These are phyloP conservation scores for Plecotus auritus DNA, from an alignment of 2,113 vertebrate genomes.

Conservation along the genomic window DNA sequence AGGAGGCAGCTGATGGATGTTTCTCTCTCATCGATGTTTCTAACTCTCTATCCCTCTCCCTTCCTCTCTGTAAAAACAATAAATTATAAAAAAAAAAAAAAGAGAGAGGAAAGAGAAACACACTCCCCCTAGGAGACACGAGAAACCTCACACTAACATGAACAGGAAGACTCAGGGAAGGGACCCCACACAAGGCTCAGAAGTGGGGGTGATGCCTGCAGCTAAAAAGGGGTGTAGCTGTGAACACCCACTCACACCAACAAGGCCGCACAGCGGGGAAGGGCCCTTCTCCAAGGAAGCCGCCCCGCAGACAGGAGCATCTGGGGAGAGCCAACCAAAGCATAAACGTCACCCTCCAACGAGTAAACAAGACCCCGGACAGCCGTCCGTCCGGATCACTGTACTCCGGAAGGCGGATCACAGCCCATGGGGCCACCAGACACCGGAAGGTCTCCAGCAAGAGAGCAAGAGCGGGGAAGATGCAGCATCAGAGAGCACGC, in stretches of 20 bases:
- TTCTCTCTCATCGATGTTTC: too few relatives aligned
- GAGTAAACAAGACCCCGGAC: background rate
- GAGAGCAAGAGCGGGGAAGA: background rate
- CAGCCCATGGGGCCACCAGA: background rate
- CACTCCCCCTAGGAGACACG: background rate
- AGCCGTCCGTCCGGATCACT: background rate
- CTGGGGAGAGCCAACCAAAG: background rate
- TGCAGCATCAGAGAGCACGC: background rate
- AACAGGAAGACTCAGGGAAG: background rate
- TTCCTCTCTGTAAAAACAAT: too few relatives aligned
- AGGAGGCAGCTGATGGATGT: too few relatives aligned
- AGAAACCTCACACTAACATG: background rate
- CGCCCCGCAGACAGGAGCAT: background rate
- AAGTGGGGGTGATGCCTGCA: background rate
- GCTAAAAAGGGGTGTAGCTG: too few relatives aligned
- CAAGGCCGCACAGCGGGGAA: background rate
- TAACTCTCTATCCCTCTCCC: too few relatives aligned
- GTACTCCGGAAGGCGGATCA: background rate
- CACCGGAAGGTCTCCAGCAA: background rate
- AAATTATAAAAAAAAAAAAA: too few relatives aligned
- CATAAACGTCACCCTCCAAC: background rate
- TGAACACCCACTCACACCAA: background rate
- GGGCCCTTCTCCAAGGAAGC: background rate
- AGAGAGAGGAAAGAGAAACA: background rate
- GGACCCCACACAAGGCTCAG: background rate